phyloP scores from a whole-genome alignment of 2,888 invertebrate species.

The Cosmia pyralina region DNA sequence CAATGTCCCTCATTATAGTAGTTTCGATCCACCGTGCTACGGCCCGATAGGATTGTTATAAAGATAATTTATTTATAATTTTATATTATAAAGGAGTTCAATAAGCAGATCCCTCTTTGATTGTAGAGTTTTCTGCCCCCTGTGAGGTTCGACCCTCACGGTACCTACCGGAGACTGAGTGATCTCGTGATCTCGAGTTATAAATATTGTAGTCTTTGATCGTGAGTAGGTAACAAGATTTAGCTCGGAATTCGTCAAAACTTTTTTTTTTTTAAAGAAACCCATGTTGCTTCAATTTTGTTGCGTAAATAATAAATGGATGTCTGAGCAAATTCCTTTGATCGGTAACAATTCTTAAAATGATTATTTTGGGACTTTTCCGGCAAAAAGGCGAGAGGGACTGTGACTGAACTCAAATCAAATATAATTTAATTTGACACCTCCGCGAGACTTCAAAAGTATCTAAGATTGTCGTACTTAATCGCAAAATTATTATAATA shows the following conservation, averaged over 20 bases:
- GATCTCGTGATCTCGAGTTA: no score
- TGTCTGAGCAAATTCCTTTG: conserved; percentile 19
- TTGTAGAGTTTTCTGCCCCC: no score
- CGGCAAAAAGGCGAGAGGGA: not conserved
- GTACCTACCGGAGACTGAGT: no score
- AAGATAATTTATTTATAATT: no score
- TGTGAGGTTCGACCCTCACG: no score
- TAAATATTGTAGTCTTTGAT: no score
- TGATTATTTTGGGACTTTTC: conserved; percentile 9
- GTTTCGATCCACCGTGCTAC: no score
- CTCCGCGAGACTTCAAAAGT: not conserved
- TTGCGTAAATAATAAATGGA: conserved; percentile 10
- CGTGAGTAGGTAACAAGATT: conserved; percentile 4
- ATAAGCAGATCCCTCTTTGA: no score
- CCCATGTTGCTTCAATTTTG: not conserved
- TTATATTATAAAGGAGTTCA: no score
- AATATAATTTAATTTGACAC: conserved; percentile 17
- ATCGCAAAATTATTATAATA: not conserved
- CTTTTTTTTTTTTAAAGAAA: not conserved
- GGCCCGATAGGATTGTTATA: no score
- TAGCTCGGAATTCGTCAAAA: not conserved
- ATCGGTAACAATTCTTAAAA: conserved; percentile 16
- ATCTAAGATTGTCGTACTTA: not conserved
- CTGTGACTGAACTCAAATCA: conserved; percentile 12
- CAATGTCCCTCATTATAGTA: no score